Evolutionary conservation across 1,140 invertebrate genomes (phyloP), one percentile per base, ranked within the genome.

Genomic region (Drosophila nikananu): DNA sequence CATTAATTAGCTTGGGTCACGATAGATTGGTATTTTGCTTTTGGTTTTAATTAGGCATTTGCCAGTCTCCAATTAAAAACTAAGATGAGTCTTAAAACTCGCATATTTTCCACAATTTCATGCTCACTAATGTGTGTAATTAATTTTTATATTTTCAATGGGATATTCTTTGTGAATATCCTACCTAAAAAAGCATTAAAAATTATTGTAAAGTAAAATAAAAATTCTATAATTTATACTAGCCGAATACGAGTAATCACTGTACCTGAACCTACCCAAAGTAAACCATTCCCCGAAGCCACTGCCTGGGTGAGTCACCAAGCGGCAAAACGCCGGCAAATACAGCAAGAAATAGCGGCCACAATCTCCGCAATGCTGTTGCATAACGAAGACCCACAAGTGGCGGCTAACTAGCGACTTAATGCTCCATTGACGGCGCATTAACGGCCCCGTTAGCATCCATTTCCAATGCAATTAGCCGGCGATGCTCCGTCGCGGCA

Each of bases 391-490:
- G 72, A 75, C 72, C 67, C 59, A 77, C 44, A 65, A 64, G 65
- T 77, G 74, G 67, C 60, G 58, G 49, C 67, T 76, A 66, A 83
- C 66, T 83, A 68, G 78, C 74, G 65, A 78, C 71, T 87, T 77
- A 83, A 89, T 86, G 83, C 66, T 80, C 66, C 76, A 86, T 82
- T 83, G 70, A 37, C 77, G 66, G 51, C 77, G 74, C 76, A 76
- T 77, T 66, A 77, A 41, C 61, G 77, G 80, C 60, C 64, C 71
- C 83, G 79, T 72, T 81, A 77, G 79, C 80, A 78, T 65, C 78
- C 66, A 81, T 75, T 71, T 83, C 66, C 62, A 73, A 71, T 77
- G 81, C 86, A 87, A 84, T 87, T 87, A 87, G 70, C 44, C 48
- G 37, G 37, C 54, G 70, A 41, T 73, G 77, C 81, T 62, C 73